Percentiles rank a stretch among this genome's conserved stretches.
phyloP scores from a whole-genome alignment of 2,797 vertebrate genomes.

The Dromococcyx pavoninus region DNA sequence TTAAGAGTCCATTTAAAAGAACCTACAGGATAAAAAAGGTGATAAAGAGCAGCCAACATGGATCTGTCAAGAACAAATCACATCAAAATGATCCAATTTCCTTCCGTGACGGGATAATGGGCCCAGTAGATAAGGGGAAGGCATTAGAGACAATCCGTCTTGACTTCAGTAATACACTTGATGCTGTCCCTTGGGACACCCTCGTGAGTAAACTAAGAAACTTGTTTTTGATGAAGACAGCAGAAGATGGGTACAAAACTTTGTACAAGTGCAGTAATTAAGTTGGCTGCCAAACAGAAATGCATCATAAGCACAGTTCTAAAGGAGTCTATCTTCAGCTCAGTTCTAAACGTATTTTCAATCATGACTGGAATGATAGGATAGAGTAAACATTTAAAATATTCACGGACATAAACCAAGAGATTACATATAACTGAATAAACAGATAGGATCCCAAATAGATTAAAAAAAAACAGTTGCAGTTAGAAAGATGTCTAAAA shows the following conservation, averaged over 20 bases:
- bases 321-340: background rate
- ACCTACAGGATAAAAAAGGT: slow-evolving; percentile 25
- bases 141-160: background rate
- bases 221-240: background rate
- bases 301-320: background rate
- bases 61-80: slow-evolving; percentile 42
- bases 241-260: background rate
- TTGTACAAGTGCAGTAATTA: background rate
- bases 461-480: background rate
- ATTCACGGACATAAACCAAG: background rate
- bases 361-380: background rate
- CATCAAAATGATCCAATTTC: slow-evolving; percentile 39
- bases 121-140: background rate
- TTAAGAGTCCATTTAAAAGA: slow-evolving; percentile 20
- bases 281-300: background rate
- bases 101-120: background rate
- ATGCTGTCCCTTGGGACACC: background rate
- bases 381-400: background rate
- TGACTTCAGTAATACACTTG: background rate
- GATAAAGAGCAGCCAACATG: slow-evolving; percentile 40
- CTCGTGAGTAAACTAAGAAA: background rate
- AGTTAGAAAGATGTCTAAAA: background rate
- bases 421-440: background rate
- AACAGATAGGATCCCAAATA: background rate
- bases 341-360: background rate